Conservation (phyloP, 53 echinoderm and acorn worm species). For the Pentamera pediparva region DNA sequence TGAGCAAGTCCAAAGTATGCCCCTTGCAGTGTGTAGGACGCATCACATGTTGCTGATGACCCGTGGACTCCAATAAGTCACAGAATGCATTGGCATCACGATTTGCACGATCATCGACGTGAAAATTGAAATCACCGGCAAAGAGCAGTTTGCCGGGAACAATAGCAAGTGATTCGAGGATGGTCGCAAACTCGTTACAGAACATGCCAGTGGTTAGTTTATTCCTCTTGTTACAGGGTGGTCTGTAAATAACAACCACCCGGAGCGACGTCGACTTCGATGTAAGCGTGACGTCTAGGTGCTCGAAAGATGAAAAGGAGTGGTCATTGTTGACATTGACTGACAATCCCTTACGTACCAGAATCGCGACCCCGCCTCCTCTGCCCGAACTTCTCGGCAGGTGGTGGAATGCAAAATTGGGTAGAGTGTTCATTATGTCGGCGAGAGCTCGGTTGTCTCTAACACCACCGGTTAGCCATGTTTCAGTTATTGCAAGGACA, state of each 20-base stretch:
- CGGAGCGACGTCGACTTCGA: constrained; percentile 18
- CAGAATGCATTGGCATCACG: no score
- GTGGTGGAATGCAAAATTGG: constrained; percentile 32
- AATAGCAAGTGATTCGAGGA: no score
- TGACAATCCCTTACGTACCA: constrained; percentile 39
- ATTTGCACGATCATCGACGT: no score
- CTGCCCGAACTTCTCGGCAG: constrained; percentile 18
- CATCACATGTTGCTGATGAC: no score
- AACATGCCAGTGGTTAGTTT: no score
- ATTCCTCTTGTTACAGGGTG: no score
- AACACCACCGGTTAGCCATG: constrained; percentile 38
- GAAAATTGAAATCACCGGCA: no score
- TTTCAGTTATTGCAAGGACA: constrained; percentile 42
- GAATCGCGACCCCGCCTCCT: constrained; percentile 40
- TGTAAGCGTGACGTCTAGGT: constrained; percentile 32
- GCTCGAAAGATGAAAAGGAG: constrained; percentile 16
- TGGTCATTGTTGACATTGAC: constrained; percentile 1
- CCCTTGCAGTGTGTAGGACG: no score
- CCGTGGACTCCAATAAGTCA: no score
- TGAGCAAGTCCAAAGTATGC: no score
- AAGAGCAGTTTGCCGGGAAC: no score
- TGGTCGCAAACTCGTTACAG: no score
- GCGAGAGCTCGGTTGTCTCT: constrained; percentile 28
- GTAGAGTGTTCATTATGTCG: constrained; percentile 32
- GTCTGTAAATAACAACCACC: constrained; percentile 28